phyloP scores from a whole-genome alignment of 2,888 invertebrate species.

The Thelaira solivaga region DNA sequence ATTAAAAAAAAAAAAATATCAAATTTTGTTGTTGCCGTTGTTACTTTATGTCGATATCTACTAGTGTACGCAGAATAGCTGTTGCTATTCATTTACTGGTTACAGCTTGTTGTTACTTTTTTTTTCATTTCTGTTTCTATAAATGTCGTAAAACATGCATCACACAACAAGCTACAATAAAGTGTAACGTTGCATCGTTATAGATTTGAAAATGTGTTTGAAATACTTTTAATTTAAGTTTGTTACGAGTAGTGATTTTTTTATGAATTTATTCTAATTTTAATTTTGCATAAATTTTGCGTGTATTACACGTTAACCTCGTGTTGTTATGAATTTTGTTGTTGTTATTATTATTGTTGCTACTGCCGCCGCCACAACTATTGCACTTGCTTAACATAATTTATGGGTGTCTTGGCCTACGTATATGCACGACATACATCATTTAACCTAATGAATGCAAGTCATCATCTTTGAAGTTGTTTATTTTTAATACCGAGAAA shows the following conservation, averaged over 20 bases:
- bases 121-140: no score
- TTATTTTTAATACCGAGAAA: conserved; percentile 1
- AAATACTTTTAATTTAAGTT: conserved; percentile 23
- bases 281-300: conserved; percentile 61
- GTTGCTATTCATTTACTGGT: conserved; percentile 34
- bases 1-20: no score
- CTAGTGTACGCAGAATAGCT: conserved; percentile 3
- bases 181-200: conserved; percentile 40
- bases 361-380: conserved; percentile 9
- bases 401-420: conserved; percentile 60
- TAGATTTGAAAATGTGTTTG: conserved; percentile 40
- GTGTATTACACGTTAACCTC: conserved; percentile 62
- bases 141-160: conserved; percentile 38
- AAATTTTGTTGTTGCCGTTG: not conserved
- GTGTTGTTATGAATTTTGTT: conserved; percentile 60
- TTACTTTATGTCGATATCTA: conserved; percentile 4
- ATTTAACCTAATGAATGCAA: conserved; percentile 60
- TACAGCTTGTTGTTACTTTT: no score
- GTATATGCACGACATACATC: conserved; percentile 60
- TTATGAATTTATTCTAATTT: conserved; percentile 31
- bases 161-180: conserved; percentile 7
- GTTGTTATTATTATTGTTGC: conserved; percentile 13
- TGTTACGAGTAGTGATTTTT: not conserved
- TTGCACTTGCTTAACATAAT: conserved; percentile 46
- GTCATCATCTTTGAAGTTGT: conserved; percentile 54